These are phyloP conservation scores for Empis livida DNA, from an alignment of 2,888 invertebrate species.

Conservation along the genomic window DNA sequence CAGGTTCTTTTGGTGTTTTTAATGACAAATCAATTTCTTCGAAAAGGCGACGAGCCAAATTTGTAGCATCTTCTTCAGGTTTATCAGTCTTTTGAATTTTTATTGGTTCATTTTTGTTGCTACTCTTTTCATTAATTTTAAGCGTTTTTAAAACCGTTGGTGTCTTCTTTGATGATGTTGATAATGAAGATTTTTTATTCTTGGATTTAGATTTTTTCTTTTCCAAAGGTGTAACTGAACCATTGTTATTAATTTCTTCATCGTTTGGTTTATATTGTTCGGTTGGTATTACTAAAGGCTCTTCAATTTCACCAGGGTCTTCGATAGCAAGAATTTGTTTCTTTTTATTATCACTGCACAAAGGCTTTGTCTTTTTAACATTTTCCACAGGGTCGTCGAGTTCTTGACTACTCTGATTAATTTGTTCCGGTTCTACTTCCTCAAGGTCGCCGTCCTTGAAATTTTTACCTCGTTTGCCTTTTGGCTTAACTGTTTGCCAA, in stretches of 20 bases:
- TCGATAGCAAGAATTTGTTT: no score
- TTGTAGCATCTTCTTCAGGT: background rate
- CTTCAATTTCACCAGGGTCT: background rate
- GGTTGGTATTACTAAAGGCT: background rate
- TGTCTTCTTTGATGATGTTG: conserved; percentile 2
- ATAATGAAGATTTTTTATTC: conserved; percentile 1
- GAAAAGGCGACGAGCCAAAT: background rate
- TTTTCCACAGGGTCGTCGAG: background rate
- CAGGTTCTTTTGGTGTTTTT: background rate
- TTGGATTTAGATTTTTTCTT: background rate
- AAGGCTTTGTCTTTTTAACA: background rate
- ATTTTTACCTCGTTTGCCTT: conserved; percentile 8
- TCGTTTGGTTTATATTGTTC: background rate
- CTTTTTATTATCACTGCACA: no score
- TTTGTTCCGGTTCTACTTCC: background rate
- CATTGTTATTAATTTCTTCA: background rate
- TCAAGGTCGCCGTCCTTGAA: background rate
- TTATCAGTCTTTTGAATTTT: background rate
- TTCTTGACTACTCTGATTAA: background rate
- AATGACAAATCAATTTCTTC: background rate
- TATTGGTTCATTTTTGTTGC: conserved; percentile 2
- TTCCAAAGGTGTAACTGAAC: background rate
- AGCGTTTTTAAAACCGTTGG: conserved; percentile 1
- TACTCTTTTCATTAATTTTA: background rate
- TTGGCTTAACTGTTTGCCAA: conserved; percentile 11